Percentiles rank a stretch among this genome's conserved stretches.
phyloP scores from a whole-genome alignment of 2,888 invertebrate genomes.

The Agonopterix subpropinquella region DNA sequence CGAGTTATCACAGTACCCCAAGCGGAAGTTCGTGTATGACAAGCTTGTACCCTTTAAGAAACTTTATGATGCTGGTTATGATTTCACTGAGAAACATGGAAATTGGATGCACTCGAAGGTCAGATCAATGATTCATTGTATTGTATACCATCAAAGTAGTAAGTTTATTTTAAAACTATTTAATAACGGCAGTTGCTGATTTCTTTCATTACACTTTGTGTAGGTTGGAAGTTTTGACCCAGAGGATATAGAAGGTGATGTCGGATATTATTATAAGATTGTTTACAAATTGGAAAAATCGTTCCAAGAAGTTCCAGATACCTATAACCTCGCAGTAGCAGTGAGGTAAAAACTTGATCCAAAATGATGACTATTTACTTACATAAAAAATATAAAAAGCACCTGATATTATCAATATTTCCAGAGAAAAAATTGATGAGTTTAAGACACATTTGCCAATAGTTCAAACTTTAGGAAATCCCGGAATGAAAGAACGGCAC shows the following conservation, averaged over 20 bases:
- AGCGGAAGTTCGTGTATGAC: constrained; percentile 86
- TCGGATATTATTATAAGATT: constrained; percentile 80
- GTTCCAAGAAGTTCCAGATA: constrained; percentile 85
- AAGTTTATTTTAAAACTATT: too few species aligned
- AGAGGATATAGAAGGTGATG: constrained; percentile 90
- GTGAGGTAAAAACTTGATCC: constrained; percentile 49
- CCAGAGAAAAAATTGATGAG: constrained; percentile 84
- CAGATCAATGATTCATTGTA: background rate
- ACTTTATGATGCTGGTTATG: constrained; percentile 91
- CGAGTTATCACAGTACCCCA: constrained; percentile 91
- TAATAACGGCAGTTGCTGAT: too few species aligned
- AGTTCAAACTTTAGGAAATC: constrained; percentile 95
- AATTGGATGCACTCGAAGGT: constrained; percentile 87
- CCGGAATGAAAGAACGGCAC: constrained; percentile 92
- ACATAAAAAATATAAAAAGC: background rate
- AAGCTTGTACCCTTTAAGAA: constrained; percentile 89
- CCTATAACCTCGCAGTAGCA: constrained; percentile 81
- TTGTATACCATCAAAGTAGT: too few species aligned
- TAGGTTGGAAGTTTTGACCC: constrained; percentile 91
- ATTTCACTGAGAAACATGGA: constrained; percentile 88
- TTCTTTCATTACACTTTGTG: constrained; percentile 16
- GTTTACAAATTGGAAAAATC: constrained; percentile 92
- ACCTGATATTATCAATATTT: constrained; percentile 4
- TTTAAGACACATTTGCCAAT: constrained; percentile 93
- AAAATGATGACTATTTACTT: background rate